Evolutionary conservation across 2,113 vertebrate genomes (phyloP).

Genomic region (Bufo bufo): DNA sequence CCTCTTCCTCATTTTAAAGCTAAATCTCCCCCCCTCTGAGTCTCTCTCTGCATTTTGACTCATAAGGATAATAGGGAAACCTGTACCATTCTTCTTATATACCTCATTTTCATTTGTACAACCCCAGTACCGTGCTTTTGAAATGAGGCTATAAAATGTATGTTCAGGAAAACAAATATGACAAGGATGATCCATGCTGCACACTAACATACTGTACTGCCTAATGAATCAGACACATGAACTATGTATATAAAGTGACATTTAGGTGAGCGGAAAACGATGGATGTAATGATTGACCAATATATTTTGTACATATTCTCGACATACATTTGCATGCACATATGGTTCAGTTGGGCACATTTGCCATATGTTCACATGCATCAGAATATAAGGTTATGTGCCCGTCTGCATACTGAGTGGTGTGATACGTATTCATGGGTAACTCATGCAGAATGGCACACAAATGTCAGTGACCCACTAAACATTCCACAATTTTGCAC

Average conservation of each 20-base stretch:
- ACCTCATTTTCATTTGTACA: not conserved
- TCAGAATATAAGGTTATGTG: slow-evolving; percentile 6
- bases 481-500: slow-evolving; percentile 39
- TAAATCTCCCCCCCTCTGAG: no score
- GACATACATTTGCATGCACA: slow-evolving; percentile 1
- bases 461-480: slow-evolving; percentile 41
- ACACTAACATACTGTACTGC: not conserved
- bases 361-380: slow-evolving; percentile 9
- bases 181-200: slow-evolving; percentile 2
- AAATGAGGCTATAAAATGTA: not conserved
- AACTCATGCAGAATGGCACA: slow-evolving; percentile 37
- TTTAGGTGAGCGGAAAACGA: not conserved
- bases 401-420: not conserved
- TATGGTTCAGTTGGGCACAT: slow-evolving; percentile 20
- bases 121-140: not conserved
- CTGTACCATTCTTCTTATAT: no score
- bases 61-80: no score
- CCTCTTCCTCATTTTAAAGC: no score
- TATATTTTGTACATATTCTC: not conserved
- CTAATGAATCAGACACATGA: not conserved
- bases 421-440: slow-evolving; percentile 13
- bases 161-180: not conserved
- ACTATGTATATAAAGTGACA: not conserved
- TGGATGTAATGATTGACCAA: not conserved
- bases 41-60: no score